phyloP scores from a whole-genome alignment of 2,797 vertebrate genomes.

The Liasis olivaceus region DNA sequence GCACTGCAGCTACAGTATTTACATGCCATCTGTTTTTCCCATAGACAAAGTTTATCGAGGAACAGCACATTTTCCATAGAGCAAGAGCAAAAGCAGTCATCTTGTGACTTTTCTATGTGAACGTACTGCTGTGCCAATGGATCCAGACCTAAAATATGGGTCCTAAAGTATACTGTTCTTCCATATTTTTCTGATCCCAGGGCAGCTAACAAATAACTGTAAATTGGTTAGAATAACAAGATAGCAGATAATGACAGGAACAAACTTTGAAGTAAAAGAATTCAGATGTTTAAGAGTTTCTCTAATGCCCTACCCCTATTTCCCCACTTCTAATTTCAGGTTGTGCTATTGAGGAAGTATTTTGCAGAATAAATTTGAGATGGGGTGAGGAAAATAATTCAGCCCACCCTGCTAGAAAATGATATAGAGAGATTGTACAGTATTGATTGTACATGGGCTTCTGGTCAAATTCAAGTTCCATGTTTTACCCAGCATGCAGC shows the following conservation, averaged over 20 bases:
- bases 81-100: not conserved
- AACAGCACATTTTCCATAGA: not conserved
- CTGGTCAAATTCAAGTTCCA: too few species aligned
- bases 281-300: not conserved
- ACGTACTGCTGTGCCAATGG: slow-evolving; percentile 10
- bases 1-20: not conserved
- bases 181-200: not conserved
- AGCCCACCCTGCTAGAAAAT: too few species aligned
- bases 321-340: too few species aligned
- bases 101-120: slow-evolving; percentile 20
- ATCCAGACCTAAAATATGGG: not conserved
- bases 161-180: not conserved
- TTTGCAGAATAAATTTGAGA: too few species aligned
- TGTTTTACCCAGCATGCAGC: too few species aligned
- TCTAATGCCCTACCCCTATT: too few species aligned
- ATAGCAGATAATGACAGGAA: not conserved
- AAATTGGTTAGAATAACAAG: not conserved
- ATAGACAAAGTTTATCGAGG: not conserved
- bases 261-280: not conserved
- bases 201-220: not conserved
- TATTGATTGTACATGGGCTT: too few species aligned
- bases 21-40: not conserved
- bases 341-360: too few species aligned
- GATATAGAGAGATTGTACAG: too few species aligned
- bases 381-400: too few species aligned